Evolutionary conservation across 2,113 vertebrate species (phyloP).

Genomic region (Uria lomvia): DNA sequence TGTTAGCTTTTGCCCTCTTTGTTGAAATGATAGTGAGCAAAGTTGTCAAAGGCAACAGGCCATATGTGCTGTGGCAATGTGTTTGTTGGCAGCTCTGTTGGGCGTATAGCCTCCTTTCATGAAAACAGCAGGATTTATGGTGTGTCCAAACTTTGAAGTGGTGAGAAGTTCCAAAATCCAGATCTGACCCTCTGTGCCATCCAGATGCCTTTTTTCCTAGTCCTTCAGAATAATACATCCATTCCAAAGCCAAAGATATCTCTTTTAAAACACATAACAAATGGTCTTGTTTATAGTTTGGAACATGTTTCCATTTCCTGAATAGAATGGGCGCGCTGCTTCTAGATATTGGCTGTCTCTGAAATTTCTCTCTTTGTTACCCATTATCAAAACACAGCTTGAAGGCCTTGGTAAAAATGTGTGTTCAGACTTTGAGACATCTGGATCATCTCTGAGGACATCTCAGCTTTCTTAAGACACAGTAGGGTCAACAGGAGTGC

Average conservation of each 20-base stretch:
- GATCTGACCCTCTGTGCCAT: not conserved
- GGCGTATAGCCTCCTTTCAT: not conserved
- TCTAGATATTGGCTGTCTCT: not conserved
- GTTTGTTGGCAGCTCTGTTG: not conserved
- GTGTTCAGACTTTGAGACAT: not conserved
- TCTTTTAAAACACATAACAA: not conserved
- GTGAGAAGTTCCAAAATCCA: not conserved
- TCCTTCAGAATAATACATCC: not conserved
- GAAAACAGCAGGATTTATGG: not conserved
- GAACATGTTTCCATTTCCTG: not conserved
- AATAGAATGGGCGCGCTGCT: not conserved
- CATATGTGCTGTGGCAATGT: not conserved
- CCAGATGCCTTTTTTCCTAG: not conserved
- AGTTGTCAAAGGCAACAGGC: not conserved
- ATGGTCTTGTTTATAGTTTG: not conserved
- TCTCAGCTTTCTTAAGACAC: not conserved
- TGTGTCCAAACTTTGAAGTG: not conserved
- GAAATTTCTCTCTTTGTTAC: not conserved
- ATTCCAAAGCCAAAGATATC: not conserved
- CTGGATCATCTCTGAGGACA: not conserved
- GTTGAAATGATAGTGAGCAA: not conserved
- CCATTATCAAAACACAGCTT: not conserved
- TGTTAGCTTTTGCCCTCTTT: not conserved
- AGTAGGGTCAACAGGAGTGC: not conserved
- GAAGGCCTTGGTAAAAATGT: not conserved